phyloP scores from a whole-genome alignment of 2,797 vertebrate genomes.

The Morus bassanus region DNA sequence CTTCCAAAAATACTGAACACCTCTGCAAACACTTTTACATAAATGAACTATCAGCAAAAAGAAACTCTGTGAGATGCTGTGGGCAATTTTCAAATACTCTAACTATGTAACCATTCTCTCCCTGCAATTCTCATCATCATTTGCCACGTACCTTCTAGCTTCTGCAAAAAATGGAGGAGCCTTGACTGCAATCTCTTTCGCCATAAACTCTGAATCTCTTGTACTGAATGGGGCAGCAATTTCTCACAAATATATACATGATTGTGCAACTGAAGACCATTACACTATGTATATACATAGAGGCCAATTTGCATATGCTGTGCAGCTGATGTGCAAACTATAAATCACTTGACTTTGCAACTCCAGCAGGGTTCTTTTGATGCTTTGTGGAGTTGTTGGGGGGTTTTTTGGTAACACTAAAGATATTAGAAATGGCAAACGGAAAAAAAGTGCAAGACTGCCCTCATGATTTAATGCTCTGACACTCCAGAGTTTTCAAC shows the following conservation, averaged over 20 bases:
- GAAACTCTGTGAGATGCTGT: background rate
- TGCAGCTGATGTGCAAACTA: background rate
- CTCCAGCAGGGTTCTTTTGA: background rate
- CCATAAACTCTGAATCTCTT: background rate
- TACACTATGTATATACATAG: rapidly evolving
- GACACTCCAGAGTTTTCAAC: background rate
- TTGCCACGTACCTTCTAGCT: background rate
- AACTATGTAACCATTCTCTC: background rate
- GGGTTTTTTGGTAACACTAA: background rate
- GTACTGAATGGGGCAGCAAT: background rate
- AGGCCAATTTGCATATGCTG: background rate
- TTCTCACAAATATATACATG: background rate
- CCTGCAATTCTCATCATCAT: slow-evolving; percentile 11
- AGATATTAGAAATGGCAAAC: background rate
- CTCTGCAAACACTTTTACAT: slow-evolving; percentile 34
- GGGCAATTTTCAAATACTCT: background rate
- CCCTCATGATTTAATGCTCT: background rate
- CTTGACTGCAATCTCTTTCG: background rate
- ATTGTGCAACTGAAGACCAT: background rate
- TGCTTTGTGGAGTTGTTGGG: background rate
- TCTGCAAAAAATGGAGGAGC: background rate
- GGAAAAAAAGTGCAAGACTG: background rate
- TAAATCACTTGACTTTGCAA: background rate
- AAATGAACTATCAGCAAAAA: slow-evolving; percentile 51
- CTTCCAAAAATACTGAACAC: slow-evolving; percentile 49